phyloP scores from a whole-genome alignment of 2,888 invertebrate genomes.

The Epirrhoe alternata region DNA sequence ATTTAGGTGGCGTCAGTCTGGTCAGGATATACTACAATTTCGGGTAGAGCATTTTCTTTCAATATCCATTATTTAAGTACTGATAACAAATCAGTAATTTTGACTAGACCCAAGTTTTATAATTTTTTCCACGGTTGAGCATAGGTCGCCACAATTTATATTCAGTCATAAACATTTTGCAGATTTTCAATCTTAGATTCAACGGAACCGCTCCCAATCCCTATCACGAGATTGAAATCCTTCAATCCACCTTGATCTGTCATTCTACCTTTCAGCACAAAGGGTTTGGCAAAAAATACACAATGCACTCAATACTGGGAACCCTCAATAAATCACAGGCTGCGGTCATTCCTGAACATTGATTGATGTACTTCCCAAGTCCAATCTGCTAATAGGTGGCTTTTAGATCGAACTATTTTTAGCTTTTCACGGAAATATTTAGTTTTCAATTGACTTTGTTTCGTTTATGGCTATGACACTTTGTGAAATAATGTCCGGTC shows the following conservation, averaged over 20 bases:
- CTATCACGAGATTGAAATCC: constrained; percentile 19
- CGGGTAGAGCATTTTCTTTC: too few relatives aligned
- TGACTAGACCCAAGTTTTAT: too few relatives aligned
- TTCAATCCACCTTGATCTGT: constrained; percentile 32
- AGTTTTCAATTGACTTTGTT: too few relatives aligned
- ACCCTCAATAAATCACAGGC: constrained; percentile 48
- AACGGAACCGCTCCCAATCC: background rate
- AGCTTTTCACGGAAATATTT: background rate
- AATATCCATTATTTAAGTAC: too few relatives aligned
- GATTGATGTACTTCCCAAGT: constrained; percentile 53
- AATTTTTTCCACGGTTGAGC: background rate
- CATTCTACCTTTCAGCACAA: constrained; percentile 37
- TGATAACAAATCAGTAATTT: too few relatives aligned
- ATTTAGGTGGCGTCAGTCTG: too few relatives aligned
- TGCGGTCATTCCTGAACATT: constrained; percentile 49
- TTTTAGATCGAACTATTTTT: constrained; percentile 28
- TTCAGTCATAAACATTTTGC: background rate
- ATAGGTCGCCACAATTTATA: background rate
- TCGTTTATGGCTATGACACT: too few relatives aligned
- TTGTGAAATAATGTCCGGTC: too few relatives aligned
- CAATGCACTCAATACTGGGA: constrained; percentile 50
- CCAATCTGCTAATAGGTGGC: constrained; percentile 60
- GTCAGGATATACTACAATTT: too few relatives aligned
- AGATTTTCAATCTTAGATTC: background rate
- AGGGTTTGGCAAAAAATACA: constrained; percentile 41